These are phyloP conservation scores for Chironomus tepperi DNA, from an alignment of 1,140 invertebrate genomes.

Conservation along the genomic window DNA sequence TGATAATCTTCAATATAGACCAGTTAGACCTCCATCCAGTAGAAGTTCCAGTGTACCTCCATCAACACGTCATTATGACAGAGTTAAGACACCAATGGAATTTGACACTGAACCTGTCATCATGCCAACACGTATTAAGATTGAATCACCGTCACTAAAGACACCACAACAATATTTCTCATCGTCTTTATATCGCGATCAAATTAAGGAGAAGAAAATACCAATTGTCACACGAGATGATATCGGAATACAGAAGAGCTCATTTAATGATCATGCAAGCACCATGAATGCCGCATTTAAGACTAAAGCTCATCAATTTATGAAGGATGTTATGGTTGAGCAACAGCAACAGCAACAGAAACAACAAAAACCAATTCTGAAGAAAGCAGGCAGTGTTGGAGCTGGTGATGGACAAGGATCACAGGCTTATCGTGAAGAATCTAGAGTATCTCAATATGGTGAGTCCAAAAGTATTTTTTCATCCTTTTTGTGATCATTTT, in stretches of 20 bases:
- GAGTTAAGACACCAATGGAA: slow-evolving; percentile 49
- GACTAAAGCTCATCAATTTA: slow-evolving; percentile 59
- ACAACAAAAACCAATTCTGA: slow-evolving; percentile 47
- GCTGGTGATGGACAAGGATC: slow-evolving; percentile 45
- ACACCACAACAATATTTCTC: slow-evolving; percentile 27
- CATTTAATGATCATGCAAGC: slow-evolving; percentile 40
- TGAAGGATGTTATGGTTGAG: slow-evolving; percentile 54
- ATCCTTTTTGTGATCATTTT: background rate
- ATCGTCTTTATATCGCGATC: background rate
- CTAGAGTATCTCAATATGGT: slow-evolving; percentile 60
- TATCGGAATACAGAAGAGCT: slow-evolving; percentile 44
- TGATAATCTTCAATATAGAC: slow-evolving; percentile 47
- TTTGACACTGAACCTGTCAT: slow-evolving; percentile 48
- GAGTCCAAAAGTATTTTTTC: slow-evolving; percentile 34
- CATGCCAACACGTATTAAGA: slow-evolving; percentile 39
- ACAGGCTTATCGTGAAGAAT: slow-evolving; percentile 61
- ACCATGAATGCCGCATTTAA: slow-evolving; percentile 61
- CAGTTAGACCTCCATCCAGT: slow-evolving; percentile 46
- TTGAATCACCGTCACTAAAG: slow-evolving; percentile 32
- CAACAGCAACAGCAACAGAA: slow-evolving; percentile 42
- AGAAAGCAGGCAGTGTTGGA: slow-evolving; percentile 39
- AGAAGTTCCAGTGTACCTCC: slow-evolving; percentile 43
- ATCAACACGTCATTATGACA: slow-evolving; percentile 40
- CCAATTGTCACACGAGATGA: slow-evolving; percentile 33
- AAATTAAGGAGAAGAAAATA: slow-evolving; percentile 31